Base-by-base conservation (phyloP, 1,140 invertebrate genomes). In the Neodiprion virginianus region DNA sequence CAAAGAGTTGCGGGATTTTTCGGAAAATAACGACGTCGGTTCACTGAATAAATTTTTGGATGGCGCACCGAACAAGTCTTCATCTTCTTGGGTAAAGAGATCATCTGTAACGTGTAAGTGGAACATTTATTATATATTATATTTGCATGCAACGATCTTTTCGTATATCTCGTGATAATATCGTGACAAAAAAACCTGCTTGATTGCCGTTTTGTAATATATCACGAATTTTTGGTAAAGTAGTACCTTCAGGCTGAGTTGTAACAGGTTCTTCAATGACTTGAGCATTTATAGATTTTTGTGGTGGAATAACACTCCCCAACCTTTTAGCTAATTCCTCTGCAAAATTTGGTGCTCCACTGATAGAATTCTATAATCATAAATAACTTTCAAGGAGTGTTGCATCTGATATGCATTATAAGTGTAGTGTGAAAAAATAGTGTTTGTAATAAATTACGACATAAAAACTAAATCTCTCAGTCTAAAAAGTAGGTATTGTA, bases 271-370 rank as follows among this genome's bases (percentile, higher is more conserved):
- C 82, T 66, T 74, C 81, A 5, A 68, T 69, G 72, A 88, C 83
- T 65, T 82, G 78, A 7, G 72, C 48, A 48, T 77, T 21, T 8
- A 53, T 8, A 69, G 80, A 76, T 72, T 83, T 87, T 48, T 84
- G 77, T 68, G 72, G 21, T 66, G 85, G 85, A 40, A 88, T 71
- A 67, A 89, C 89, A 71, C 84, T 90, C 10, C 89, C 90, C 5
- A 93, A 82, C 79, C 91, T 89, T 65, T 91, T 89, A 3, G 91
- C 91, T 68, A 93, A 82, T 79, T 92, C 91, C 71, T 91, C 91
- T 0, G 91, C 92, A 79, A 92, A 91, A 77, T 87, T 90, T 0
- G 89, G 85, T 70, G 81, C 74, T 53, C 74, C 78, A 75, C 80
- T 82, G 48, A 74, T 83, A 4, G 78, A 71, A 69, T 80, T 77